phyloP scores from a whole-genome alignment of 2,113 vertebrate genomes.

The Synodontis membranacea region DNA sequence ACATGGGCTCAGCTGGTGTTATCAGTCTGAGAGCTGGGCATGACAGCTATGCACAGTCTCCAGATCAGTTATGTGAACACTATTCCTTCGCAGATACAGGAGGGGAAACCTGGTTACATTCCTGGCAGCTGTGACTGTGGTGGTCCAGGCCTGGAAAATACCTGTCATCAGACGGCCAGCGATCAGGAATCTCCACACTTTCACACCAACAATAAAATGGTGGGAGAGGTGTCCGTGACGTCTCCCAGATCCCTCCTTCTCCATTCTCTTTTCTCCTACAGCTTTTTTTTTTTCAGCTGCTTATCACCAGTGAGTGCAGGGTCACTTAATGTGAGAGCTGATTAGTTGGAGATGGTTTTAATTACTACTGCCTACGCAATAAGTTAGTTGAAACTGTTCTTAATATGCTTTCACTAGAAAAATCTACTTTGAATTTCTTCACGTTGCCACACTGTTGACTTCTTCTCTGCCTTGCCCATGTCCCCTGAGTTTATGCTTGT shows the following conservation, averaged over 20 bases:
- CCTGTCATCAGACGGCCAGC: slow-evolving; percentile 71
- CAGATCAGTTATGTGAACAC: slow-evolving; percentile 70
- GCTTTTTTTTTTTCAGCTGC: background rate
- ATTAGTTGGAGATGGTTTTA: background rate
- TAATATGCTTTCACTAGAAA: background rate
- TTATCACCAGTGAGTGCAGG: background rate
- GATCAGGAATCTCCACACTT: slow-evolving; percentile 69
- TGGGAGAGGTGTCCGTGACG: slow-evolving; percentile 48
- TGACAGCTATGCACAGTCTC: slow-evolving; percentile 45
- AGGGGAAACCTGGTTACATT: slow-evolving; percentile 39
- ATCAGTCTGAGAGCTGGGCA: slow-evolving; percentile 66
- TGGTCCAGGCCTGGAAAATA: slow-evolving; percentile 77
- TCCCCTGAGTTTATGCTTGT: background rate
- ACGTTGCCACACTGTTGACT: background rate
- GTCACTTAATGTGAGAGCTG: background rate
- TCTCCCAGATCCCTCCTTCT: slow-evolving; percentile 42
- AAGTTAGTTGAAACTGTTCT: background rate
- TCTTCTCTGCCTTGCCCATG: background rate
- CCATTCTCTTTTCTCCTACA: background rate
- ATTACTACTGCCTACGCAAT: background rate
- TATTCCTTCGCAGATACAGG: slow-evolving; percentile 67
- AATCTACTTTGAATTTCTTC: background rate
- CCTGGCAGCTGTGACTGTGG: slow-evolving; percentile 57
- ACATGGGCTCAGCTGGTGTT: slow-evolving; percentile 72
- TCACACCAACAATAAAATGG: slow-evolving; percentile 39